phyloP scores from a whole-genome alignment of 2,113 vertebrate genomes.

The Pogonocichla stellata region DNA sequence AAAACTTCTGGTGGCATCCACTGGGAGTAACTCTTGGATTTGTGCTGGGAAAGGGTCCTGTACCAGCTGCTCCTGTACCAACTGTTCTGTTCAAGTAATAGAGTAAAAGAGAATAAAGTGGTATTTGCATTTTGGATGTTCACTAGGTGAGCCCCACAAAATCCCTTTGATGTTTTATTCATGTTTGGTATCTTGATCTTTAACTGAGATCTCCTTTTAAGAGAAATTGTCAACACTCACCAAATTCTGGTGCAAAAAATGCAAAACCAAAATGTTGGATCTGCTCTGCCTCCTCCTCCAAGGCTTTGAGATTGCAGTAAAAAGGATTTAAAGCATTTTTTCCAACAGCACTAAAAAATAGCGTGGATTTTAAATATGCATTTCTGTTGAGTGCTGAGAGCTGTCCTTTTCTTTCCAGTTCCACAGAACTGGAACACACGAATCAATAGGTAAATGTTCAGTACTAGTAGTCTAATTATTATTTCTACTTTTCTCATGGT shows the following conservation, averaged over 20 bases:
- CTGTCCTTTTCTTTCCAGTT: background rate
- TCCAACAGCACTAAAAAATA: background rate
- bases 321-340: background rate
- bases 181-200: background rate
- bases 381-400: background rate
- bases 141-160: background rate
- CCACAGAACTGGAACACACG: background rate
- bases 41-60: background rate
- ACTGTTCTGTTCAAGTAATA: background rate
- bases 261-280: background rate
- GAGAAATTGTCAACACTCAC: background rate
- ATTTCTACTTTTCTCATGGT: background rate
- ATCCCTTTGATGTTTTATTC: background rate
- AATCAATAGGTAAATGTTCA: background rate
- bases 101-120: background rate
- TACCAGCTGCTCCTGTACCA: background rate
- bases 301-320: background rate
- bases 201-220: background rate
- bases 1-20: background rate
- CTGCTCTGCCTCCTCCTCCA: background rate
- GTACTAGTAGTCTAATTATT: background rate
- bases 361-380: background rate
- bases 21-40: background rate
- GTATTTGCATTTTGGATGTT: background rate
- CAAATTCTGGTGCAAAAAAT: background rate